Percentiles rank a stretch among this genome's conserved stretches.
Evolutionary conservation across 2,888 invertebrate species (phyloP).

Genomic region (Eudasyphora cyanicolor): DNA sequence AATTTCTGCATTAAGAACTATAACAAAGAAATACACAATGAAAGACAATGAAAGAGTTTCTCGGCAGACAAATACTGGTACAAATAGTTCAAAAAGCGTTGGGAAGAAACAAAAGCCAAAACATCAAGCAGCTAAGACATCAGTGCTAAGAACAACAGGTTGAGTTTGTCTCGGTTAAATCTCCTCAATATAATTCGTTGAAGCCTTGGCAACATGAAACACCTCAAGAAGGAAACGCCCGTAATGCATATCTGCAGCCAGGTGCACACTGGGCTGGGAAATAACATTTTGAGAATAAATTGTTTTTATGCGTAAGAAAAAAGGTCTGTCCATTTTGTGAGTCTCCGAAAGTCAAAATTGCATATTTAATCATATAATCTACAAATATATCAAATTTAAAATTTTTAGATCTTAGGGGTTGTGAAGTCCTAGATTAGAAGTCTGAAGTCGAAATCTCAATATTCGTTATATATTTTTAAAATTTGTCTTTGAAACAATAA

Average conservation of each 20-base stretch:
- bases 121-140: neutral
- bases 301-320: no score
- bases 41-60: constrained; percentile 15
- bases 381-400: no score
- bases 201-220: neutral
- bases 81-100: neutral
- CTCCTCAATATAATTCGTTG: constrained; percentile 2
- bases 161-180: neutral
- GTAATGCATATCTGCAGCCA: neutral
- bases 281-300: no score
- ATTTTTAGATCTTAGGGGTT: no score
- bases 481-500: no score
- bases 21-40: constrained; percentile 14
- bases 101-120: constrained; percentile 19
- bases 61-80: neutral
- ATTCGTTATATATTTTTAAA: no score
- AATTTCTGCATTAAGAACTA: neutral
- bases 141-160: constrained; percentile 34
- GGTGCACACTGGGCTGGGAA: no score
- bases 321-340: no score
- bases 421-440: no score
- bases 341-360: no score
- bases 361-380: no score
- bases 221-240: neutral
- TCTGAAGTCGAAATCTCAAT: no score